Conservation (phyloP, 2,888 invertebrate genomes). For the Platypus cylindrus region DNA sequence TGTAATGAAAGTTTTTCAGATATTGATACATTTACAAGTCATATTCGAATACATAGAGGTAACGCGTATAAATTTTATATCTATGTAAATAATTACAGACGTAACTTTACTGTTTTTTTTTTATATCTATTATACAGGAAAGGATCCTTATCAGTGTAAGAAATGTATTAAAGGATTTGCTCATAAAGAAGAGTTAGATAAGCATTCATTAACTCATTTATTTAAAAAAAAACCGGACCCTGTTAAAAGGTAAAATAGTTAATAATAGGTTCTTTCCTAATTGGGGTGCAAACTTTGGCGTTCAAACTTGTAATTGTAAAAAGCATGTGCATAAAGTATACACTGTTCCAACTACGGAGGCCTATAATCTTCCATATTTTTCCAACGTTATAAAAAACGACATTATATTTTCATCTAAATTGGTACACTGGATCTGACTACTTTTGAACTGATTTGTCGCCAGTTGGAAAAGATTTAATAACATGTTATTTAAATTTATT, state of each 20-base stretch:
- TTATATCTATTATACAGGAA: conserved; percentile 20
- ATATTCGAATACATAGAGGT: conserved; percentile 29
- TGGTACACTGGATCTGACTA: no score
- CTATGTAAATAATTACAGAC: neutral
- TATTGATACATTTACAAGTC: conserved; percentile 28
- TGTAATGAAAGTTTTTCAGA: conserved; percentile 22
- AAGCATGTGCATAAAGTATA: no score
- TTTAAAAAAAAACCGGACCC: conserved; percentile 20
- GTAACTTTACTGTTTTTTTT: neutral
- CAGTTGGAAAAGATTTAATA: no score
- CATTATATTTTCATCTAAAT: no score
- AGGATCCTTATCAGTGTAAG: conserved; percentile 29
- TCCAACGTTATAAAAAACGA: no score
- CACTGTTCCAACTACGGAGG: no score
- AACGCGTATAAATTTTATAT: conserved; percentile 8
- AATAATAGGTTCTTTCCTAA: no score
- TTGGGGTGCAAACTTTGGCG: no score
- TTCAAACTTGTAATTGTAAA: no score
- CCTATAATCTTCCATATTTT: no score
- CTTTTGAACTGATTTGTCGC: no score
- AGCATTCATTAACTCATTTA: conserved; percentile 27
- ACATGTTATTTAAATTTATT: no score
- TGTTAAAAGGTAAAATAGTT: conserved; percentile 6
- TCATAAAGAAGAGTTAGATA: conserved; percentile 22
- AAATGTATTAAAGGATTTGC: conserved; percentile 29